These are phyloP conservation scores for Taenaris catops DNA, from an alignment of 2,888 invertebrate genomes.

Conservation along the genomic window DNA sequence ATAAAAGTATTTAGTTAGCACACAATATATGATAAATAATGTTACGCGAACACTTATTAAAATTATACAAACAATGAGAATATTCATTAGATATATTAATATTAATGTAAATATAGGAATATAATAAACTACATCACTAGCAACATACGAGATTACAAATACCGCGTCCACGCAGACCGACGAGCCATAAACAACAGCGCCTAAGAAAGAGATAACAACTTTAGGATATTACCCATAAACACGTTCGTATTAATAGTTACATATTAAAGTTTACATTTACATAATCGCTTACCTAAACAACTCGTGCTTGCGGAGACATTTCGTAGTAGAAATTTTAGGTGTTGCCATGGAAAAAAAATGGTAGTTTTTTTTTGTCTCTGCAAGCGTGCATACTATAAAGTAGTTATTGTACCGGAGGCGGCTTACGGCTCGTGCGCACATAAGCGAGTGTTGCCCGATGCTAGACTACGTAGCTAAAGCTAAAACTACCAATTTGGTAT, in stretches of 20 bases:
- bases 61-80: no score
- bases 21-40: no score
- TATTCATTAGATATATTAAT: no score
- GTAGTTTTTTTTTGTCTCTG: slow-evolving; percentile 35
- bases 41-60: no score
- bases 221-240: slow-evolving; percentile 69
- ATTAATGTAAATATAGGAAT: slow-evolving; percentile 6
- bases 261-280: slow-evolving; percentile 50
- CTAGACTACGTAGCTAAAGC: slow-evolving; percentile 40
- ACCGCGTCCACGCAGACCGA: slow-evolving; percentile 43
- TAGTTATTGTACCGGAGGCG: slow-evolving; percentile 61
- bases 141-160: slow-evolving; percentile 18
- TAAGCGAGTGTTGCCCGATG: slow-evolving; percentile 36
- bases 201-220: slow-evolving; percentile 79
- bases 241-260: slow-evolving; percentile 58
- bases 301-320: slow-evolving; percentile 52
- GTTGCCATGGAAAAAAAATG: slow-evolving; percentile 18
- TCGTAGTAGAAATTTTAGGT: slow-evolving; percentile 12
- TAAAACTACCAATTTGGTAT: slow-evolving; percentile 47
- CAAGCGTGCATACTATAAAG: slow-evolving; percentile 46
- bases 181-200: slow-evolving; percentile 70
- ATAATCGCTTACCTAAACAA: slow-evolving; percentile 40
- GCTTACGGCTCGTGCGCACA: slow-evolving; percentile 42
- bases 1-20: no score
- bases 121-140: slow-evolving; percentile 5